Conservation (phyloP, 2,113 vertebrate species). For the Gopherus flavomarginatus region DNA sequence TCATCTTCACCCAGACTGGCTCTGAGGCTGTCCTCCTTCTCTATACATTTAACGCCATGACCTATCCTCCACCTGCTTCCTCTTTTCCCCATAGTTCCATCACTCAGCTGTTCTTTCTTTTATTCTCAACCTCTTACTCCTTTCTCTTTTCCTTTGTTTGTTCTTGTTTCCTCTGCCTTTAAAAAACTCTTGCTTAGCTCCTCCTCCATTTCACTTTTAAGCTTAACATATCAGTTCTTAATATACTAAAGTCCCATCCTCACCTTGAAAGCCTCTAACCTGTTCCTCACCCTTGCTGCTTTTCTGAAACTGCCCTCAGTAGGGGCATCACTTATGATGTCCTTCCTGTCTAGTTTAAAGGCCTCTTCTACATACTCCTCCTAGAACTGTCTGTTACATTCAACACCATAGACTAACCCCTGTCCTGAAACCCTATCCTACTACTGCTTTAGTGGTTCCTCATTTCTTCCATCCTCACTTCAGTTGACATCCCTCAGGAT, state of each 20-base stretch:
- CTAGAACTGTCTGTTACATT: not conserved
- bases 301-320: not conserved
- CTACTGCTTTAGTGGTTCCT: not conserved
- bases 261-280: not conserved
- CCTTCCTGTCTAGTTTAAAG: not conserved
- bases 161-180: not conserved
- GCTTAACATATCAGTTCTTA: not conserved
- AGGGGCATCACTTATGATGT: not conserved
- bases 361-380: not conserved
- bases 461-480: not conserved
- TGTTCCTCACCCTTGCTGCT: not conserved
- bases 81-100: not conserved
- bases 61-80: not conserved
- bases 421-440: not conserved
- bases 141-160: not conserved
- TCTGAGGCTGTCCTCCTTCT: not conserved
- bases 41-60: not conserved
- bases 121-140: not conserved
- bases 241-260: not conserved
- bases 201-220: not conserved
- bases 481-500: not conserved
- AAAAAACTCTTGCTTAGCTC: not conserved
- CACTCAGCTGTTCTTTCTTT: not conserved
- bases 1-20: not conserved
- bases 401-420: not conserved